Conservation (phyloP, 2,797 vertebrate species). For the Podarcis siculus region DNA sequence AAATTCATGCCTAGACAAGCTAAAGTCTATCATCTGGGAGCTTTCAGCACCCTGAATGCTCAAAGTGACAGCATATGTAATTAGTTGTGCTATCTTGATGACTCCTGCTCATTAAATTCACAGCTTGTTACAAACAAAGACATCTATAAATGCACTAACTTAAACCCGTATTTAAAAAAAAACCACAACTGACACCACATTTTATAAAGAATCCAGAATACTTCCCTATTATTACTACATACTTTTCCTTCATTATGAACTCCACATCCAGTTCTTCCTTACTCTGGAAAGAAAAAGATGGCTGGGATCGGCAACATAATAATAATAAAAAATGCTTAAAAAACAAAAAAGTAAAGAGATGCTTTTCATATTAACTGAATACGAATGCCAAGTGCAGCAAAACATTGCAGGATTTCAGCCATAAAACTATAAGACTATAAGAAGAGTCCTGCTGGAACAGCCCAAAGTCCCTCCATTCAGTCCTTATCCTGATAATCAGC, state of each 20-base stretch:
- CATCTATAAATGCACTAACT: neutral
- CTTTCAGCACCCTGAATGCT: neutral
- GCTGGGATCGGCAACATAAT: rapidly evolving
- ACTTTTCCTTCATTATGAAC: constrained; percentile 77
- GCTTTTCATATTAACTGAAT: neutral
- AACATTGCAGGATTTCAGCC: neutral
- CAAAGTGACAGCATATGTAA: neutral
- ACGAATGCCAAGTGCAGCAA: neutral
- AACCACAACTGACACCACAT: neutral
- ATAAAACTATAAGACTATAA: neutral
- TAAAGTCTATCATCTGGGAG: neutral
- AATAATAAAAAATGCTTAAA: neutral
- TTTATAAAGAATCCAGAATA: neutral
- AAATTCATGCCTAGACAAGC: neutral
- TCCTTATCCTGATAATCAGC: too few species aligned
- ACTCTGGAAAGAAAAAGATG: constrained; percentile 56
- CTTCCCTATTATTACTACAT: constrained; percentile 32
- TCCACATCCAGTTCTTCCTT: constrained; percentile 76
- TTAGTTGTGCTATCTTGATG: neutral
- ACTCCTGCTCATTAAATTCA: neutral
- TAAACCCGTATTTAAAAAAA: neutral
- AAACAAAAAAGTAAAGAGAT: neutral
- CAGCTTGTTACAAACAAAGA: neutral
- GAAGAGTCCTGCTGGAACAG: too few species aligned
- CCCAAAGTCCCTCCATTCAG: neutral